Base-by-base conservation (phyloP, 2,113 vertebrate genomes). In the Solea solea region DNA sequence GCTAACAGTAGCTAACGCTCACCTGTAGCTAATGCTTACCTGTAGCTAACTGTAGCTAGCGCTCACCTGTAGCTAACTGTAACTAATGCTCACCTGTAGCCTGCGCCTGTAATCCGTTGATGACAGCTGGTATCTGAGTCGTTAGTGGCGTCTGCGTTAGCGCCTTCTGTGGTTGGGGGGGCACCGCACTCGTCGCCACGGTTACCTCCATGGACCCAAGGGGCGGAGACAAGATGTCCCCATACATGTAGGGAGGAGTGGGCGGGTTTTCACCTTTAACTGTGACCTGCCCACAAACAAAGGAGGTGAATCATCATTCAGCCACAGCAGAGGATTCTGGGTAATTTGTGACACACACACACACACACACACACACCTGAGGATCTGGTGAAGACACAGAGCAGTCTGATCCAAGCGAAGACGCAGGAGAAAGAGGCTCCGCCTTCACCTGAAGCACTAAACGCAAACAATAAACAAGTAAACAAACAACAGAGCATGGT, bases 401-500 rank as follows among this genome's bases (percentile, higher is more conserved):
- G 57, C 90, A 91, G 64, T 95, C 92, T 0, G 95, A 96, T n/a
- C 69, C 82, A 2, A 93, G 91, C 0, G 95, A 96, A 0, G 95
- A 96, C 0, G 93, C 89, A 0, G 96, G 96, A 5, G 96, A 97
- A 0, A 91, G 93, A 1, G 96, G 96, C 74, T 97, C 96, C 0
- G 95, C 92, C 81, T 97, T 97, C 81, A 97, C 94, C 85, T 95
- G 94, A 49, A 96, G 94, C 86, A 95, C 96, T 97, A 70, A 0
- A 80, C 39, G 83, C 9, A 76, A 16, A 59, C 34, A 60, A 21
- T 60, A 67, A 8, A 57, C 14, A 66, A 25, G 28, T 7, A 16
- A 28, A 51, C 15, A 64, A 16, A 52, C 10, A 7, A 25, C n/a
- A 9, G 12, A 48, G 45, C 4, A n/a, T 12, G 7, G 7, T 8